phyloP scores from a whole-genome alignment of 1,140 invertebrate species.

The Ceratina japonica region DNA sequence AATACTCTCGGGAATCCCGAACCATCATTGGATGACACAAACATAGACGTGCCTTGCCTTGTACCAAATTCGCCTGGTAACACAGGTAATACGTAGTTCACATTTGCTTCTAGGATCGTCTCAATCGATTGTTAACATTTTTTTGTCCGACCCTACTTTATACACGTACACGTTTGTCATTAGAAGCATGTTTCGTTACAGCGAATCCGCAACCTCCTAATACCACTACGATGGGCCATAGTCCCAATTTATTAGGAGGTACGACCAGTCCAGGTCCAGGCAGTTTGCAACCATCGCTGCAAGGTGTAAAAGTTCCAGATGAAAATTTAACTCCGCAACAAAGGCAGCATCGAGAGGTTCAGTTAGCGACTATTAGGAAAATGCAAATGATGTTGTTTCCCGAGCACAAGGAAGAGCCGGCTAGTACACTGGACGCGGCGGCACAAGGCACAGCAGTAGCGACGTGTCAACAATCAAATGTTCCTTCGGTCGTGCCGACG shows the following conservation, averaged over 20 bases:
- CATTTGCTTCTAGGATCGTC: background rate
- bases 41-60: slow-evolving; percentile 79
- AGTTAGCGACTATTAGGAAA: slow-evolving; percentile 93
- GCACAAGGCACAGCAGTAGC: slow-evolving; percentile 74
- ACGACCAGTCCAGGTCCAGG: slow-evolving; percentile 79
- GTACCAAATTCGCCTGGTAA: slow-evolving; percentile 78
- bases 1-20: slow-evolving; percentile 77
- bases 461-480: slow-evolving; percentile 70
- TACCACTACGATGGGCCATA: slow-evolving; percentile 75
- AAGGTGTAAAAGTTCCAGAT: slow-evolving; percentile 95
- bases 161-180: slow-evolving; percentile 11
- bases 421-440: slow-evolving; percentile 70
- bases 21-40: slow-evolving; percentile 77
- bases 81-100: slow-evolving; percentile 67
- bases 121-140: background rate
- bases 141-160: background rate
- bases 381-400: slow-evolving; percentile 96
- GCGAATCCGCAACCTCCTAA: slow-evolving; percentile 74
- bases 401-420: slow-evolving; percentile 82
- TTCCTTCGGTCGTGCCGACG: slow-evolving; percentile 76
- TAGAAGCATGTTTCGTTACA: slow-evolving; percentile 50
- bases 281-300: slow-evolving; percentile 82
- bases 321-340: slow-evolving; percentile 98
- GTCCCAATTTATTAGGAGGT: slow-evolving; percentile 76
- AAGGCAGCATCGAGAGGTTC: slow-evolving; percentile 94